phyloP scores from a whole-genome alignment of 2,888 invertebrate species.

The Mythimna pallens region DNA sequence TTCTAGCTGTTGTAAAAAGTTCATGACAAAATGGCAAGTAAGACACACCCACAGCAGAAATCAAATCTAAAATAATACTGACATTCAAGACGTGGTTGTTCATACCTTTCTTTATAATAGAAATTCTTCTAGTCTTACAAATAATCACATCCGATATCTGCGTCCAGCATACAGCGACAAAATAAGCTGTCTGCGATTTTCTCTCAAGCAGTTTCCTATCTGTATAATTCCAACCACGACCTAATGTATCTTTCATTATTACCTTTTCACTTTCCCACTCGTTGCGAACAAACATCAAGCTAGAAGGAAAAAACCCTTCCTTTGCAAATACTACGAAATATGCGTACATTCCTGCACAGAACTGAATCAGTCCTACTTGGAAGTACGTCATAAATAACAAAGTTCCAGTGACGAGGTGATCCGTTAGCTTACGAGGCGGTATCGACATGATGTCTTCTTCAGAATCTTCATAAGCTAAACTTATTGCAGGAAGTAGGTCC shows the following conservation, averaged over 20 bases:
- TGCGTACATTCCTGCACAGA: slow-evolving; percentile 94
- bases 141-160: slow-evolving; percentile 95
- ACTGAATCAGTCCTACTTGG: slow-evolving; percentile 96
- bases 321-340: slow-evolving; percentile 95
- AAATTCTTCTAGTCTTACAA: slow-evolving; percentile 94
- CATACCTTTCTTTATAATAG: slow-evolving; percentile 94
- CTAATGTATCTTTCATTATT: slow-evolving; percentile 93
- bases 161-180: slow-evolving; percentile 94
- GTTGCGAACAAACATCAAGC: slow-evolving; percentile 92
- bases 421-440: slow-evolving; percentile 89
- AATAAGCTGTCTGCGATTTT: slow-evolving; percentile 95
- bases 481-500: slow-evolving; percentile 95
- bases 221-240: slow-evolving; percentile 93
- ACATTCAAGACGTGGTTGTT: slow-evolving; percentile 92
- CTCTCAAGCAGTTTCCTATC: slow-evolving; percentile 93
- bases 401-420: slow-evolving; percentile 89
- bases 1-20: slow-evolving; percentile 93
- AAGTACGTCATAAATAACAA: slow-evolving; percentile 96
- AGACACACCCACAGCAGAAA: slow-evolving; percentile 92
- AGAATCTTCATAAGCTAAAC: slow-evolving; percentile 94
- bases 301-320: slow-evolving; percentile 93
- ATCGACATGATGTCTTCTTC: slow-evolving; percentile 94
- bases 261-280: slow-evolving; percentile 93
- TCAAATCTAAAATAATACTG: slow-evolving; percentile 91
- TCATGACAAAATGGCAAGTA: slow-evolving; percentile 93